Base-by-base conservation (phyloP, 2,888 invertebrate genomes). In the Incurvaria masculella region DNA sequence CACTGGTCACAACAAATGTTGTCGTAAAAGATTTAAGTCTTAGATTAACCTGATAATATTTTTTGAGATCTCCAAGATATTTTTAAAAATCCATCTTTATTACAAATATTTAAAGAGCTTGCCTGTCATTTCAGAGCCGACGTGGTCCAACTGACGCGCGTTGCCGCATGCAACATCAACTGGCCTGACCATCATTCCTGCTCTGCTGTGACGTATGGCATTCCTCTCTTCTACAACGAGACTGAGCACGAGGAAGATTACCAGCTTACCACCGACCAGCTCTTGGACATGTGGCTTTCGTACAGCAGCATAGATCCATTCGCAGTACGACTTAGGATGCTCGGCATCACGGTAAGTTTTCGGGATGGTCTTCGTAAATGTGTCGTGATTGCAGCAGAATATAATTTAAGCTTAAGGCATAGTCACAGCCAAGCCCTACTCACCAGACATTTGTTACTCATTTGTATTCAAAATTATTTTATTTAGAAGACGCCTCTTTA, bases 161-260 rank as follows among this genome's bases (percentile, higher is more conserved):
- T 61, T 0, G 57, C 61, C 0, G 51, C 64, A 14, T 80, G 79
- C 61, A 69, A 66, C 52, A 59, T 72, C 52, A 62, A 68, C 53
- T 79, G 79, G 79, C 79, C 78, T 0, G 59, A 62, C 46, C 68
- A 60, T 49, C 67, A 69, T 51, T 57, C 53, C 16, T 80, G 79
- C 52, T 59, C 65, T 0, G 62, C 65, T 19, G 63, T 80, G 4
- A 60, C 56, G 26, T 73, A 74, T 56, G 69, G 68, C 0, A 65
- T 78, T 1, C 65, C 72, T 0, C 62, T 79, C 19, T 59, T 60
- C 17, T 68, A 66, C 21, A 66, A 63, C 1, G 68, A 65, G 0
- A 63, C 60, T 1, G 57, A 58, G 1, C n/a, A n/a, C n/a, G 51
- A 49, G 2, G 20, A 55, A 49, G 16, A 52, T 6, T 55, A 56